These are phyloP conservation scores for Lophochroa leadbeateri DNA, from an alignment of 2,113 vertebrate species.

Conservation along the genomic window DNA sequence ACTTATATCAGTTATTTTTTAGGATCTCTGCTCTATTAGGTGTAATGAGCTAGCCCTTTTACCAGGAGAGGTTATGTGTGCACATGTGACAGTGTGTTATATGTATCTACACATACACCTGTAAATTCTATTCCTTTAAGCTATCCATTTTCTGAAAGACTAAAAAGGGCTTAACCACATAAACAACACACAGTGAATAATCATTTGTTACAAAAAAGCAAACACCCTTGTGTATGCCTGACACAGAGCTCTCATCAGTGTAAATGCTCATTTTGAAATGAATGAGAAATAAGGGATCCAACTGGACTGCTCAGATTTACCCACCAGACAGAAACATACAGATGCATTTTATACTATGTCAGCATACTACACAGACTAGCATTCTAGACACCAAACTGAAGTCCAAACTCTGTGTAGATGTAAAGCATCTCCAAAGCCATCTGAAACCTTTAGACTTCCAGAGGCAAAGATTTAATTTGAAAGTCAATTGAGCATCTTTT, in stretches of 20 bases:
- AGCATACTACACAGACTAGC: neutral
- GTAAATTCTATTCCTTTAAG: neutral
- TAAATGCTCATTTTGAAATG: neutral
- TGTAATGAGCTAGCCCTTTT: neutral
- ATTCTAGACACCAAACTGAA: neutral
- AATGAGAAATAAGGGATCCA: neutral
- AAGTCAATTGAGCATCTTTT: neutral
- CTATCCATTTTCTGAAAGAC: neutral
- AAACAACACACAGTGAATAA: neutral
- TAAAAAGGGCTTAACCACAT: neutral
- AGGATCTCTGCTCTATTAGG: neutral
- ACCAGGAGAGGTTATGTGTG: neutral
- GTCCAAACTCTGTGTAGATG: neutral
- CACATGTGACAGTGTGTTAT: neutral
- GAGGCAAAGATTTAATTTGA: neutral
- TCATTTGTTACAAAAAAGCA: neutral
- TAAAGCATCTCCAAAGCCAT: neutral
- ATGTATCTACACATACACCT: neutral
- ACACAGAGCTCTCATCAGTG: neutral
- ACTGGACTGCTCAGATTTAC: neutral
- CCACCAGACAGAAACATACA: neutral
- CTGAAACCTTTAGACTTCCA: neutral
- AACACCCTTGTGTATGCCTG: neutral
- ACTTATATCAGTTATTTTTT: neutral
- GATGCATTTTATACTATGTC: rapidly evolving